Base-by-base conservation (phyloP, 1,140 invertebrate species). In the Papilio aristodemus region DNA sequence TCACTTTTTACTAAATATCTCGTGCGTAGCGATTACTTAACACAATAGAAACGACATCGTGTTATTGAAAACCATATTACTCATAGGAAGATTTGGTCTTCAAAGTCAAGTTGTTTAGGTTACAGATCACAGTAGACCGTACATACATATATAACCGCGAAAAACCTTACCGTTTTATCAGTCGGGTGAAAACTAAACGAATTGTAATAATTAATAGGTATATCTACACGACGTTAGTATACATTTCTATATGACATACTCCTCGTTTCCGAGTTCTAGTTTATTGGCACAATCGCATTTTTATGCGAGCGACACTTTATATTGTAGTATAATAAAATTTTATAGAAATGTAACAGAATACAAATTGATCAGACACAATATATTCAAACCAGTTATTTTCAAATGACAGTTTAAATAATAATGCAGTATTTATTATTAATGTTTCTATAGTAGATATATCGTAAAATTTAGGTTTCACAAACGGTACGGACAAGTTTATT, bases 391-490 rank as follows among this genome's bases (percentile, higher is more conserved):
- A 22, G 19, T 54, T 54, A 54, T 22, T 11, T 54, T 50, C 46
- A 19, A 22, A 25, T 54, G 46, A 54, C 46, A 54, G 19, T 54
- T 54, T 54, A 54, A 54, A 54, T 25, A 25, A 54, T 54, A 54
- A 54, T 54, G 6, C 6, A 32, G 27, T 6, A 32, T 54, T 54
- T 54, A 54, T 19, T 54, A 25, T 11, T 54, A 54, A 54, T 25
- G 10, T 22, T 25, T 54, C 19, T 13, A 54, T 54, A 54, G 3
- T 54, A n/a, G n/a, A n/a, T n/a, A 32, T 32, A 32, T 32, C 27
- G 2, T 6, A 22, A 54, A 54, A 54, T 3, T 2, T 54, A 54
- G 19, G 22, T 54, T 25, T 25, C 13, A 19, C 46, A 10, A 54
- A 22, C 8, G 46, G 11, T 19, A 11, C 9, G 22, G 46, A 22